Base-by-base conservation (phyloP, 2,888 invertebrate species). In the Cylindroiulus punctatus region DNA sequence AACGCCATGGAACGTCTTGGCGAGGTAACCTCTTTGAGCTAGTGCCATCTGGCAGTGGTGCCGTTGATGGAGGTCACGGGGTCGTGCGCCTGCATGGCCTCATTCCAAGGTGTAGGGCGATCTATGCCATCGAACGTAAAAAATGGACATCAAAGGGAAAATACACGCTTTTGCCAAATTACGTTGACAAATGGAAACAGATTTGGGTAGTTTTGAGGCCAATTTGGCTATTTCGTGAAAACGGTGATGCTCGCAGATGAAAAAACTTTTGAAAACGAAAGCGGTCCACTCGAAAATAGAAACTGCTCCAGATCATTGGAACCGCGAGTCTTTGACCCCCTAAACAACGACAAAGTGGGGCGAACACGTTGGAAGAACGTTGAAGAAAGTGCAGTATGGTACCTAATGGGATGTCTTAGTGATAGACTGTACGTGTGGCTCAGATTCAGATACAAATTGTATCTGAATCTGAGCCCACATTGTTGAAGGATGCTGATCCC, bases 81-180 rank as follows among this genome's bases (percentile, higher is more conserved):
- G 57, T 57, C 57, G 57, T 57, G 57, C 8, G 57, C 57, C 57
- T 57, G 36, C 36, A 36, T 36, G 57, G 57, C 57, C 57, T 57
- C n/a, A 57, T 57, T 57, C n/a, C n/a, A 7, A 7, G 52, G 19
- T 57, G 19, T n/a, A 57, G 57, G 57, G 57, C 57, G 57, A 57
- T 57, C 19, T 57, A 57, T 57, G 57, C 57, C 57, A 57, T 19
- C 12, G 8, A 12, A 47, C 12, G 47, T 14, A 47, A 47, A 57
- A 57, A 57, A n/a, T 57, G n/a, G 57, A 57, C 57, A 57, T 57
- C 57, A 57, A 57, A 57, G 57, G n/a, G 57, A 57, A 36, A 57
- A 57, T 57, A 57, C 57, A n/a, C 57, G 57, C n/a, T 57, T 57
- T 57, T 57, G 57, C 57, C 57, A 57, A 57, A 57, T 57, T 57